Evolutionary conservation across 2,888 invertebrate species (phyloP), one percentile per base, ranked within the genome.

Genomic region (Carpatolechia fugitivella): DNA sequence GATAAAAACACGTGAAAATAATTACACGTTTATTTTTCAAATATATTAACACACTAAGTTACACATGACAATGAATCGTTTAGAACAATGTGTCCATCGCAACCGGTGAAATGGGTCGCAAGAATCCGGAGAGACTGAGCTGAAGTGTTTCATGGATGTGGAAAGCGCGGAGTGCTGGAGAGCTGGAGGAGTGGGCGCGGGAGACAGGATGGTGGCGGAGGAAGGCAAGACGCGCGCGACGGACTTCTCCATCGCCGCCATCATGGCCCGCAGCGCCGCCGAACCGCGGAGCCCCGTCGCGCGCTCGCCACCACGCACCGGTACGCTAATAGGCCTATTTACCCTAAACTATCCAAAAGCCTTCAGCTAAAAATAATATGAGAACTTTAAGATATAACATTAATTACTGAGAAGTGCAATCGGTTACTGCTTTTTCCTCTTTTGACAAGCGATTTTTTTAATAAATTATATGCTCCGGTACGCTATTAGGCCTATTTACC

Each of bases 211-310:
- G 86, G 84, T 89, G 80, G 85, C 88, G 66, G 87, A 85, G 75
- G 88, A 89, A 64, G 72, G 85, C 66, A 86, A 85, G 82, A 85
- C 85, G 62, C 77, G 81, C 85, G 97, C 97, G 78, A 98, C 98
- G 76, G 98, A 98, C 92, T 98, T 98, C 92, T 97, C 97, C 80
- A 98, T 98, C 80, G 97, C 97, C 69, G 97, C 97, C 75, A 97
- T 98, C 83, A 98, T 98, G 96, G 96, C 97, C 66, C 91, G 93
- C 66, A 88, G 85, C 75, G 85, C 82, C 70, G 82, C 77, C 59
- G 84, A 87, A 71, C 82, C 83, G 69, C 84, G 87, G 70, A 87
- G 85, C 72, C 86, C 89, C 73, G 80, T 69, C 80, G 84, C 85
- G 60, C 81, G 81, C 60, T 82, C 85, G 63, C 86, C 88, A 75